Percentiles rank a stretch among this genome's conserved stretches.
Evolutionary conservation across 2,797 vertebrate species (phyloP).

Genomic region (Luscinia megarhynchos): DNA sequence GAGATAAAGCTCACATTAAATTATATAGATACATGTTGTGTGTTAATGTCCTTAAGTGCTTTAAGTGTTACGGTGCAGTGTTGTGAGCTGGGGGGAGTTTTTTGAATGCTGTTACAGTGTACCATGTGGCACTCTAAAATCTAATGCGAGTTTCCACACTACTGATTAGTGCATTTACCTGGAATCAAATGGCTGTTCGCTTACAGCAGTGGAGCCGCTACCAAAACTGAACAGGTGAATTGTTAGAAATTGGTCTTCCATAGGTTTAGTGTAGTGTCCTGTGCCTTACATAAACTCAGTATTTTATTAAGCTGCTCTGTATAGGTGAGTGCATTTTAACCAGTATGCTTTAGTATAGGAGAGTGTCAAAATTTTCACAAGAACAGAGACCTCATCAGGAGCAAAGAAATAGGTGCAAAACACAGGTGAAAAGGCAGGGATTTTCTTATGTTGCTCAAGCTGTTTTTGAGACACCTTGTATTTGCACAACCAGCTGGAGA

Average conservation of each 20-base stretch:
- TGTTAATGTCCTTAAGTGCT: background rate
- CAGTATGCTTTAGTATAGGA: background rate
- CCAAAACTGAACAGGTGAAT: background rate
- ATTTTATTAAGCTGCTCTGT: background rate
- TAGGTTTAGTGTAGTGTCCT: background rate
- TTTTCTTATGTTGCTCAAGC: fast-evolving
- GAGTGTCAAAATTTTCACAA: background rate
- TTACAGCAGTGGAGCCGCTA: background rate
- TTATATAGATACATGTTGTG: background rate
- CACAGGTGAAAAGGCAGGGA: background rate
- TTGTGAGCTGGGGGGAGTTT: background rate
- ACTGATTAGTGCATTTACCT: too few species aligned
- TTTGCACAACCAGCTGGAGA: background rate
- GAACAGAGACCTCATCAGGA: background rate
- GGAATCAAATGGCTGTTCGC: fast-evolving
- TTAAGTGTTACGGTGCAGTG: background rate
- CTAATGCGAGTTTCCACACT: fast-evolving
- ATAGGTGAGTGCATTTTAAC: background rate
- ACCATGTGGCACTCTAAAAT: background rate
- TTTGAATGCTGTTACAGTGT: background rate
- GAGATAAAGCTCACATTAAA: background rate
- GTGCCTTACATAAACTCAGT: background rate
- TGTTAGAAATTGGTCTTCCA: background rate
- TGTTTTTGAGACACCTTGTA: background rate
- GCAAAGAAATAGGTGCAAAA: background rate